A percentile compares a stretch with the other conserved stretches of the same genome.
These are phyloP conservation scores for Amphibalanus amphitrite DNA, from an alignment of 1,140 invertebrate species.

Conservation along the genomic window DNA sequence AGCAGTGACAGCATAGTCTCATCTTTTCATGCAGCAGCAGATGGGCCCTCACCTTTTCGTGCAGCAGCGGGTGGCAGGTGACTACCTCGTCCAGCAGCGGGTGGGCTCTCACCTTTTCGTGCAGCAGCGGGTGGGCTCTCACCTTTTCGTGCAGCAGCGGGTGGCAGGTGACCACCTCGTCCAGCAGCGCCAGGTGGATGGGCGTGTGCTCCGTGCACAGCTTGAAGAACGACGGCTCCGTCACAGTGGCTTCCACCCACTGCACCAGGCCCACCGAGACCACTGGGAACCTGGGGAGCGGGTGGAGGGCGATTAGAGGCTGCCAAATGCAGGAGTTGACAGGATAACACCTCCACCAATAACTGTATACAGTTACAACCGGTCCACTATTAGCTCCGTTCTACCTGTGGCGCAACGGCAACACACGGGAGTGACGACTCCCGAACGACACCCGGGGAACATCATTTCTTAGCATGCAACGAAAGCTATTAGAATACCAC, in stretches of 20 bases:
- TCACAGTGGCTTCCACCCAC: slow-evolving; percentile 90
- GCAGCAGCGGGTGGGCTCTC: slow-evolving; percentile 27
- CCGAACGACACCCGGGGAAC: too few species aligned
- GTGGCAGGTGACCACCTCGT: slow-evolving; percentile 87
- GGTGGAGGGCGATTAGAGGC: too few species aligned
- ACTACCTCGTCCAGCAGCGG: slow-evolving; percentile 87
- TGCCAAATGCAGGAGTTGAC: slow-evolving; percentile 2
- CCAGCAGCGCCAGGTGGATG: slow-evolving; percentile 81
- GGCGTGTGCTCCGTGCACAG: slow-evolving; percentile 91
- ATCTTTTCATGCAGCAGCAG: too few species aligned
- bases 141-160: slow-evolving; percentile 75
- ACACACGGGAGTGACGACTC: too few species aligned
- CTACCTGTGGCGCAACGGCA: too few species aligned
- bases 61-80: slow-evolving; percentile 70
- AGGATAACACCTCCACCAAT: neutral
- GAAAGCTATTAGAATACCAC: too few species aligned
- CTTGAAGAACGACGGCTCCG: slow-evolving; percentile 90
- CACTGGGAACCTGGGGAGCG: slow-evolving; percentile 58
- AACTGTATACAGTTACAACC: too few species aligned
- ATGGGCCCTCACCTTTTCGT: too few species aligned
- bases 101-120: slow-evolving; percentile 23
- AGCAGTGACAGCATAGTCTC: too few species aligned
- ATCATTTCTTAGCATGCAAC: too few species aligned
- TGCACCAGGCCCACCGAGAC: slow-evolving; percentile 79
- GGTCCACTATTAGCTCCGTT: too few species aligned